These are phyloP conservation scores for Argya squamiceps DNA, from an alignment of 2,797 vertebrate genomes.

Conservation along the genomic window DNA sequence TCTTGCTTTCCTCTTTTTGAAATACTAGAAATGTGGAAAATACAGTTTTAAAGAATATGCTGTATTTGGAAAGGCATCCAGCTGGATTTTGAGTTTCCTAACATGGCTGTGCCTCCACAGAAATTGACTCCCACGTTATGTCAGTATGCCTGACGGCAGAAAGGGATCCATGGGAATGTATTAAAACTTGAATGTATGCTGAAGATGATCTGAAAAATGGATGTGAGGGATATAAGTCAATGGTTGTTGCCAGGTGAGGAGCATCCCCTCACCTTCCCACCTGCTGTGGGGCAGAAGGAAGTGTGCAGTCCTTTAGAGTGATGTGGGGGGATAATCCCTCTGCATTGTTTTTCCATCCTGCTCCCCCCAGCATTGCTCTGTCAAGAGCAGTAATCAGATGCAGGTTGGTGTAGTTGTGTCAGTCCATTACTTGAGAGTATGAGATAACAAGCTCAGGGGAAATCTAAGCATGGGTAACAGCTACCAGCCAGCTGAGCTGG, in stretches of 20 bases:
- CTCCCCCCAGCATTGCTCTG: neutral
- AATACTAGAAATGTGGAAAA: neutral
- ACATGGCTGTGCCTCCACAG: neutral
- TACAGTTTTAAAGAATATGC: neutral
- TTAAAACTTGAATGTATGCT: neutral
- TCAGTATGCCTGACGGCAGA: neutral
- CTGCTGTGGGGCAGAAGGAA: neutral
- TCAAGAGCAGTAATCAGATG: neutral
- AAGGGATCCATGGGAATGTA: neutral
- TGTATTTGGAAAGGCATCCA: neutral
- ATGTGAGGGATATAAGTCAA: neutral
- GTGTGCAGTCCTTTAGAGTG: accelerated
- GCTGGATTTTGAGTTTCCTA: neutral
- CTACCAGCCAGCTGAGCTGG: neutral
- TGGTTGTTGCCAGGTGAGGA: neutral
- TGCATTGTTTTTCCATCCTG: neutral
- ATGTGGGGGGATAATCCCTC: neutral
- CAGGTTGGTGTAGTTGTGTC: accelerated
- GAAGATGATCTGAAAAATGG: neutral
- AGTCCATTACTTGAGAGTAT: neutral
- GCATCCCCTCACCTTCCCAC: neutral
- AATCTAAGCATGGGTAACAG: neutral
- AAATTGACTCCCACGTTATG: neutral
- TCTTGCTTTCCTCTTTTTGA: neutral
- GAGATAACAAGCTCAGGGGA: neutral